Evolutionary conservation across 2,113 vertebrate genomes (phyloP), one percentile per base, ranked within the genome.

Genomic region (Zapornia atra): DNA sequence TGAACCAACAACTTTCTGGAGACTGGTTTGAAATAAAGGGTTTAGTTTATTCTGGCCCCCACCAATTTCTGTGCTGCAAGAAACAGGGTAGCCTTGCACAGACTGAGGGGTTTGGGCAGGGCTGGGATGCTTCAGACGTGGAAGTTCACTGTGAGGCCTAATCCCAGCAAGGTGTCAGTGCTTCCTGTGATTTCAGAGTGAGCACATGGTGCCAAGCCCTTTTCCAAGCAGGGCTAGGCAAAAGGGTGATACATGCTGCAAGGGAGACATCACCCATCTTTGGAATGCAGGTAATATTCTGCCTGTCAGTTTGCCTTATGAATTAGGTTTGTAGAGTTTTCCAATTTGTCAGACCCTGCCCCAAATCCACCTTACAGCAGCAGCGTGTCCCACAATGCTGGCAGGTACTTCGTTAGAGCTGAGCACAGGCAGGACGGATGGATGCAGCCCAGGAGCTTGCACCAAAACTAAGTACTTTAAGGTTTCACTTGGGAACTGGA

Each of bases 141-240:
- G 22, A 57, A 82, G 75, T 61, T 77, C 46, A 8, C 36, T 36
- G 48, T 15, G 36, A 22, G 38, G 36, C 36, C 38, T 22, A 38
- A 50, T 54, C 16, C 21, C 15, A 65, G 14, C 4, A 60, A 60
- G 7, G 13, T 34, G 68, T 84, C 48, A 18, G 11, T 71, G 24
- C 4, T 8, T 78, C 3, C n/a, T 61, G 22, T 25, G 70, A 76
- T 24, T 81, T 81, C 3, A 1, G 25, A 40, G 11, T 4, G 28
- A 76, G n/a, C 5, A n/a, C 11, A 31, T 0, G 1, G 5, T 31
- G 15, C 33, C 2, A 3, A 77, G 15, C 0, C 0, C 34, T 60
- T 65, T 70, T 68, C 48, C 8, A 50, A 70, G 44, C 1, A 2
- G 22, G 15, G 29, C 15, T 1, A 1, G 8, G n/a, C 15, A 7